A percentile compares a stretch with the other conserved stretches of the same genome.
Conservation (phyloP, 2,113 vertebrate species). For the Coturnix japonica region DNA sequence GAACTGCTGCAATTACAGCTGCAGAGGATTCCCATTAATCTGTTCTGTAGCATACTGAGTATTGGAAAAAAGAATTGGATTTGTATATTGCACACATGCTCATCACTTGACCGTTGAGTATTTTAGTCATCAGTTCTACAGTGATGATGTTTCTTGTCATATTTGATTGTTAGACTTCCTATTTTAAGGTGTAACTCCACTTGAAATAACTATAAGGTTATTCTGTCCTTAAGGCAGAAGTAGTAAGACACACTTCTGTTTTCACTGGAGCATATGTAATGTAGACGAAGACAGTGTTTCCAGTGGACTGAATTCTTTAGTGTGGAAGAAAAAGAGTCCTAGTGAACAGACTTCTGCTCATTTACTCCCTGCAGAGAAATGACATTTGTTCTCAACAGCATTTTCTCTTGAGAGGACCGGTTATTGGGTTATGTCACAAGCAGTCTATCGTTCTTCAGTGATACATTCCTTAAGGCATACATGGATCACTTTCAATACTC, state of each 20-base stretch:
- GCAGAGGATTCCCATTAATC: neutral
- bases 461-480: constrained; percentile 9
- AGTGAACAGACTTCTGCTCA: constrained; percentile 6
- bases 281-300: neutral
- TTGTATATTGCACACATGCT: neutral
- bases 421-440: constrained; percentile 35
- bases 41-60: neutral
- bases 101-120: neutral
- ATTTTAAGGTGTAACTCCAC: neutral
- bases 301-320: neutral
- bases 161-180: neutral
- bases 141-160: neutral
- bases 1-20: neutral
- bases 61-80: neutral
- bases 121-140: accelerated
- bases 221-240: neutral
- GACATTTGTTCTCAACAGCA: constrained; percentile 26
- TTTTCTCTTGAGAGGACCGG: constrained; percentile 38
- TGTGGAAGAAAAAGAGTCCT: neutral
- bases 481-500: constrained; percentile 4
- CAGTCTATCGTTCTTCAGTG: neutral
- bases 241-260: neutral
- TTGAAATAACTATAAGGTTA: neutral
- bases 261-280: neutral
- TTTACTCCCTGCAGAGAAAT: constrained; percentile 52